Conservation (phyloP, 2,797 vertebrate species). For the Sebastes glaucus region DNA sequence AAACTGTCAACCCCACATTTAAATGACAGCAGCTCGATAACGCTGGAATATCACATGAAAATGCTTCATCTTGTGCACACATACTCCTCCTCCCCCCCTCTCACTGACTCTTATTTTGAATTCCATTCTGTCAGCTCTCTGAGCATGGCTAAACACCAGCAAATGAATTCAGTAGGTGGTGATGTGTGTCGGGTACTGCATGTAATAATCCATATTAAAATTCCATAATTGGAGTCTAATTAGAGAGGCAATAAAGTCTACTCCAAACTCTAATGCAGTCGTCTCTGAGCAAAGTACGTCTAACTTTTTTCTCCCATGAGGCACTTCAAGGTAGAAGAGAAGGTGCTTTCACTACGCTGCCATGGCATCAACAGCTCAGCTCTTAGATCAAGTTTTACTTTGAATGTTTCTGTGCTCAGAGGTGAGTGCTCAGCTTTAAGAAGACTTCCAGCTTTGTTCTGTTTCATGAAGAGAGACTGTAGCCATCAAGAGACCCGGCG, state of each 20-base stretch:
- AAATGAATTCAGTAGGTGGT: slow-evolving; percentile 72
- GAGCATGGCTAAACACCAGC: slow-evolving; percentile 67
- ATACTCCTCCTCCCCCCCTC: background rate
- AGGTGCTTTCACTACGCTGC: slow-evolving; percentile 38
- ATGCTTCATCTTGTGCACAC: slow-evolving; percentile 22
- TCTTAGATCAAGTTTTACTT: slow-evolving; percentile 59
- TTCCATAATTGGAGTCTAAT: slow-evolving; percentile 75
- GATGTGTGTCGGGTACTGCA: slow-evolving; percentile 70
- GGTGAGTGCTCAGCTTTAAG: slow-evolving; percentile 48
- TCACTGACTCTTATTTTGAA: slow-evolving; percentile 54
- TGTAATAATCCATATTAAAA: slow-evolving; percentile 76
- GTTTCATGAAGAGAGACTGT: slow-evolving; percentile 12
- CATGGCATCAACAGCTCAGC: slow-evolving; percentile 57
- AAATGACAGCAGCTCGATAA: slow-evolving; percentile 48
- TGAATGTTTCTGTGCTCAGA: slow-evolving; percentile 42
- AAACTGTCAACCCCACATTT: slow-evolving; percentile 44
- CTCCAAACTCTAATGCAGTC: slow-evolving; percentile 54
- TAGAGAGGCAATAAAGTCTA: slow-evolving; percentile 68
- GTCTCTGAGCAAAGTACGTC: slow-evolving; percentile 53
- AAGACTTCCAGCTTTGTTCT: slow-evolving; percentile 38
- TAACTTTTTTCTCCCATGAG: slow-evolving; percentile 50
- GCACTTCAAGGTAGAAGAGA: slow-evolving; percentile 25
- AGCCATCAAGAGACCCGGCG: slow-evolving; percentile 23
- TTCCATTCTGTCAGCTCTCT: slow-evolving; percentile 53
- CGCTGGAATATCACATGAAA: slow-evolving; percentile 45